These are phyloP conservation scores for Oryctes rhinoceros DNA, from an alignment of 1,140 invertebrate genomes.

Conservation along the genomic window DNA sequence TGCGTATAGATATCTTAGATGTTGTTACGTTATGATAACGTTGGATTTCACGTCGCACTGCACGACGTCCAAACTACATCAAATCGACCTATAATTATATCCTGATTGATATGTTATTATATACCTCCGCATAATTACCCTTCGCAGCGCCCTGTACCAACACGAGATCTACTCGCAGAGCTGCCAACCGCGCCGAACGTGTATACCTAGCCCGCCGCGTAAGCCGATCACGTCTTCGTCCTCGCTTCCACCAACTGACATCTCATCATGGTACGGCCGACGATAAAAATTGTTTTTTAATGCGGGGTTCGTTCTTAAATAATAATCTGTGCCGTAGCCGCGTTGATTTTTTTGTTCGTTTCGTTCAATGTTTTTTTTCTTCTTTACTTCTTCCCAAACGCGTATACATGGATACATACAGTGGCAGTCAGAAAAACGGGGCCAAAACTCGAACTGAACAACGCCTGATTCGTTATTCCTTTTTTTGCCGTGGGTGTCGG, in stretches of 20 bases:
- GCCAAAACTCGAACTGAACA: too few species aligned
- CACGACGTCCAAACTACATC: constrained; percentile 45
- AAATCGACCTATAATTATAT: constrained; percentile 53
- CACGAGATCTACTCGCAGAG: constrained; percentile 34
- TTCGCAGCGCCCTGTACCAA: constrained; percentile 24
- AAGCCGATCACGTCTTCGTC: neutral
- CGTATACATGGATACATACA: neutral
- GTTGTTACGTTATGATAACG: constrained; percentile 24
- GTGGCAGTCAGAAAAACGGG: neutral
- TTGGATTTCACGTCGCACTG: constrained; percentile 20
- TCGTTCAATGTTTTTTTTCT: neutral
- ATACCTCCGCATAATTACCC: constrained; percentile 54
- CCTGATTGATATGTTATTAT: constrained; percentile 57
- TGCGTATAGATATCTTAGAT: too few species aligned
- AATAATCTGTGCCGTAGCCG: constrained; percentile 48
- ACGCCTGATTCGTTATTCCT: too few species aligned
- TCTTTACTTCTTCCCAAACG: constrained; percentile 1
- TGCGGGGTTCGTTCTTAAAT: constrained; percentile 53
- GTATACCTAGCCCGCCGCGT: neutral
- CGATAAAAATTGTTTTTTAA: constrained; percentile 56
- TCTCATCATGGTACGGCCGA: constrained; percentile 46
- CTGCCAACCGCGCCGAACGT: neutral
- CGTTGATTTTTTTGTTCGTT: neutral
- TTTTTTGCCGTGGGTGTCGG: too few species aligned
- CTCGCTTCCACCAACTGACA: neutral